Evolutionary conservation across 2,888 invertebrate genomes (phyloP).

Genomic region (Cephus pulcher): DNA sequence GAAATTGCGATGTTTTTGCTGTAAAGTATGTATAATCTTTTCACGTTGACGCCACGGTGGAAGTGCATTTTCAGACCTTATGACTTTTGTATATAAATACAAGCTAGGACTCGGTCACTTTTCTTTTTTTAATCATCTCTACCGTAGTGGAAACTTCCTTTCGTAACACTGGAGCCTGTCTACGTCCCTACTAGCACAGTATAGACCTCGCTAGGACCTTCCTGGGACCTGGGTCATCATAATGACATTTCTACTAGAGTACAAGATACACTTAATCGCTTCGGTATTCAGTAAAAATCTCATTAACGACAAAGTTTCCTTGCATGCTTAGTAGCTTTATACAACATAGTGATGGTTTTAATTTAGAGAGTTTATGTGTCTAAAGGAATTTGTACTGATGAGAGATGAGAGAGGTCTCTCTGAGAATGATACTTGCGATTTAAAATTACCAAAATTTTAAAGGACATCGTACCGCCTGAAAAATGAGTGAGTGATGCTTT

Average conservation of each 20-base stretch:
- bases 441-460: background rate
- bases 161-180: background rate
- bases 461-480: background rate
- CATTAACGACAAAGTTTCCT: too few relatives aligned
- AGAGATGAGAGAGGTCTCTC: background rate
- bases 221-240: background rate
- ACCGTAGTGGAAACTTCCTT: background rate
- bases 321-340: too few relatives aligned
- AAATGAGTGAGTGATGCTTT: background rate
- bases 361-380: background rate
- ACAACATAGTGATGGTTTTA: background rate
- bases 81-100: background rate
- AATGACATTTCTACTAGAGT: background rate
- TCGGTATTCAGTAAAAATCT: too few relatives aligned
- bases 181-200: background rate
- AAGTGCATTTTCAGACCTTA: background rate
- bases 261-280: background rate
- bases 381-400: background rate
- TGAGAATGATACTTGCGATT: background rate
- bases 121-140: background rate
- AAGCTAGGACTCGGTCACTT: background rate
- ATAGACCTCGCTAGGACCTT: background rate
- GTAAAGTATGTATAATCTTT: background rate
- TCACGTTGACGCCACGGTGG: background rate
- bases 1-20: background rate